Evolutionary conservation across 2,888 invertebrate genomes (phyloP).

Genomic region (Drepana falcataria): DNA sequence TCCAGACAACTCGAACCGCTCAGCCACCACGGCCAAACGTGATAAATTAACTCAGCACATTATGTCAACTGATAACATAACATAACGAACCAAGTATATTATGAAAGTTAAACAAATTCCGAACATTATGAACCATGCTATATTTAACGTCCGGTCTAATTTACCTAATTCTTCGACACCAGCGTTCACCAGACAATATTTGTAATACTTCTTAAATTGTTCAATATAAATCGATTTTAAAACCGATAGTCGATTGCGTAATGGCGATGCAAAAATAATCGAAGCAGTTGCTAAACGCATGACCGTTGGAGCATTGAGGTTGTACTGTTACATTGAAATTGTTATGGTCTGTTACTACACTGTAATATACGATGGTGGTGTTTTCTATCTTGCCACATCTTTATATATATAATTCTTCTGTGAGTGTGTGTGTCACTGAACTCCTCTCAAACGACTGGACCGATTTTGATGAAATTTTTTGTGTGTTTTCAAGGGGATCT

Average conservation of each 20-base stretch:
- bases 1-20: no score
- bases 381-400: background rate
- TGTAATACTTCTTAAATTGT: background rate
- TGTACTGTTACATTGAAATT: constrained; percentile 23
- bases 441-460: no score
- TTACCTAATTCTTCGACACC: background rate
- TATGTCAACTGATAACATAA: no score
- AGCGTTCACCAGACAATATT: background rate
- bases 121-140: background rate
- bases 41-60: no score
- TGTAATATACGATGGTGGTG: constrained; percentile 3
- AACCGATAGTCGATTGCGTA: constrained; percentile 22
- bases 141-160: background rate
- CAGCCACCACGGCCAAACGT: no score
- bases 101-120: background rate
- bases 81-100: no score
- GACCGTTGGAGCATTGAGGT: constrained; percentile 31
- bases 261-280: constrained; percentile 26
- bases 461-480: no score
- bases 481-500: no score
- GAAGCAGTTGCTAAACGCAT: constrained; percentile 33
- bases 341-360: constrained; percentile 21
- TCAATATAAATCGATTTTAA: constrained; percentile 4
- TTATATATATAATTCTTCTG: no score
- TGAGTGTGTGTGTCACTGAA: no score